Conservation (phyloP, 2,888 invertebrate species). For the Sarcophaga subvicina region DNA sequence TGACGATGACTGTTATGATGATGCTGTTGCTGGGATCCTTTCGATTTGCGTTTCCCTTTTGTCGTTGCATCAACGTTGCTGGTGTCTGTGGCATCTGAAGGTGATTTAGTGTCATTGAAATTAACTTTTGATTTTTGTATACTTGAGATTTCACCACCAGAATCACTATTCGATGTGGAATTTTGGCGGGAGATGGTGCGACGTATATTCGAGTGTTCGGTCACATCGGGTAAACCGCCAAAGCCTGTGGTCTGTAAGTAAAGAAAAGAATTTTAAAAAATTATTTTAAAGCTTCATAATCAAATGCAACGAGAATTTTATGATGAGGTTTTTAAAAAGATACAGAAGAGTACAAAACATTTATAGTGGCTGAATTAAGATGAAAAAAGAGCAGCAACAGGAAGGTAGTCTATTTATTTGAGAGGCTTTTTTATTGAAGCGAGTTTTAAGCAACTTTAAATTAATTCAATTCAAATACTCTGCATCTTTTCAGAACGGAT, state of each 20-base stretch:
- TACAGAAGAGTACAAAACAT: no score
- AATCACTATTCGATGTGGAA: constrained; percentile 81
- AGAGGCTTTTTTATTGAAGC: no score
- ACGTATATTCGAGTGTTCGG: constrained; percentile 81
- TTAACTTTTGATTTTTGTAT: constrained; percentile 80
- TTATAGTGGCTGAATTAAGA: background rate
- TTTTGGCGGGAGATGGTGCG: constrained; percentile 81
- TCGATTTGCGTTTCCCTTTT: constrained; percentile 74
- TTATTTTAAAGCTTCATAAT: constrained; percentile 24
- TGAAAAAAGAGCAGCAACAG: background rate
- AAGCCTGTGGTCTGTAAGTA: constrained; percentile 80
- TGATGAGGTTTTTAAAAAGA: background rate
- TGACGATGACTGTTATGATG: constrained; percentile 30
- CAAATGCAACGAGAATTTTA: background rate
- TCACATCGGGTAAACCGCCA: constrained; percentile 81
- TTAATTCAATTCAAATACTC: no score
- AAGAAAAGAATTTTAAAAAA: constrained; percentile 47
- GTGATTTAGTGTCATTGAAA: constrained; percentile 74
- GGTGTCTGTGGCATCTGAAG: constrained; percentile 65
- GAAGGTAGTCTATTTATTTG: no score
- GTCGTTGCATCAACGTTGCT: constrained; percentile 65
- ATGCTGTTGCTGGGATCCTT: constrained; percentile 63
- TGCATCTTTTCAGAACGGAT: no score
- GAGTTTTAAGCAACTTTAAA: no score
- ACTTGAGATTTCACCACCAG: constrained; percentile 80